These are phyloP conservation scores for Drosophila longiperda DNA, from an alignment of 2,888 invertebrate species.

Conservation along the genomic window DNA sequence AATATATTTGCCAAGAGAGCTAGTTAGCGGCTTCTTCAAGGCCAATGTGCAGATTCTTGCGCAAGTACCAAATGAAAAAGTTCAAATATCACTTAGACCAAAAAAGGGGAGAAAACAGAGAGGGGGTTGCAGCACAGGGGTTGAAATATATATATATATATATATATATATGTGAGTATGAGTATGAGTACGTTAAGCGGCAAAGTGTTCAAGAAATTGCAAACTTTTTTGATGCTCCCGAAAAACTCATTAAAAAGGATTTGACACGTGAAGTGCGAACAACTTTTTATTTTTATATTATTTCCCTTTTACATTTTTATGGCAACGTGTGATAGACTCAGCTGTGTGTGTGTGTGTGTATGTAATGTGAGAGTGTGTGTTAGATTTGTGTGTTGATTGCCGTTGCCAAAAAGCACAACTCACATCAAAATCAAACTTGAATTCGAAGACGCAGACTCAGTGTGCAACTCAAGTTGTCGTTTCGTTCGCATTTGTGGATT, in stretches of 20 bases:
- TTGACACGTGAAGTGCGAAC: constrained; percentile 82
- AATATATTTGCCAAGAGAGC: not conserved
- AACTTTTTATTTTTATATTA: constrained; percentile 80
- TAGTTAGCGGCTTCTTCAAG: constrained; percentile 31
- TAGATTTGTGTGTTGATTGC: constrained; percentile 71
- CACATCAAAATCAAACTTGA: constrained; percentile 54
- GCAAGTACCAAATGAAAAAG: constrained; percentile 56
- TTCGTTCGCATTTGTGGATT: constrained; percentile 72
- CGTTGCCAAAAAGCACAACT: constrained; percentile 61
- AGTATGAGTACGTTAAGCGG: constrained; percentile 20
- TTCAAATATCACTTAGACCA: constrained; percentile 34
- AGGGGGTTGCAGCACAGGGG: not conserved
- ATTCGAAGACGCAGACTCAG: constrained; percentile 6
- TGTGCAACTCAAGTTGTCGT: constrained; percentile 42
- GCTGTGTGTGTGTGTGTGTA: constrained; percentile 20
- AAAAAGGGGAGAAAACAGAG: not conserved
- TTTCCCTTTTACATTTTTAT: constrained; percentile 80
- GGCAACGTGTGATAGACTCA: constrained; percentile 71
- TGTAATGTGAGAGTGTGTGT: constrained; percentile 30
- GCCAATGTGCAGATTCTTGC: constrained; percentile 38
- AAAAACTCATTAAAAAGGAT: constrained; percentile 83
- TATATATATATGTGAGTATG: not conserved
- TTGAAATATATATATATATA: not conserved
- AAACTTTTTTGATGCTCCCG: constrained; percentile 82
- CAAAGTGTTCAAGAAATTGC: constrained; percentile 74